Percentiles rank a stretch among this genome's conserved stretches.
Evolutionary conservation across 1,140 invertebrate species (phyloP).

Genomic region (Papilio glaucus): DNA sequence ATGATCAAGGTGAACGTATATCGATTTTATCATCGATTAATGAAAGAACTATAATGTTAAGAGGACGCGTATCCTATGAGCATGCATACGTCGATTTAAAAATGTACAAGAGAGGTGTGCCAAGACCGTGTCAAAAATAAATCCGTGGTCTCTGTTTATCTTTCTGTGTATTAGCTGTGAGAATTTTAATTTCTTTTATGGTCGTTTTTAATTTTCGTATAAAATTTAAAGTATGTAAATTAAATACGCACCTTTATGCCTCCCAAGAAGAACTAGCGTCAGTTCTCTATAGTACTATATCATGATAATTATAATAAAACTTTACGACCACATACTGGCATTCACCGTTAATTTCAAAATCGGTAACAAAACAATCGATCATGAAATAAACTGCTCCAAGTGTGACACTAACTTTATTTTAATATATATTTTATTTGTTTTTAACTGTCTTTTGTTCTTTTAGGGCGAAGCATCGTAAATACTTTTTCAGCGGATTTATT

Average conservation of each 20-base stretch:
- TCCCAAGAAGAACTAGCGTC: background rate
- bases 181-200: background rate
- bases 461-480: conserved; percentile 38
- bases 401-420: conserved; percentile 39
- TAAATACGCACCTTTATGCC: no score
- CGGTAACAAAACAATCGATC: background rate
- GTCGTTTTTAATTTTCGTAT: background rate
- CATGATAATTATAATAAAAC: background rate
- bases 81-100: no score
- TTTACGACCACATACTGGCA: background rate
- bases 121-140: no score
- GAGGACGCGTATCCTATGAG: no score
- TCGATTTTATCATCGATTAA: no score
- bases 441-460: conserved; percentile 43
- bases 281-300: background rate
- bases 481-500: conserved; percentile 31
- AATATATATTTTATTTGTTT: conserved; percentile 43
- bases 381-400: background rate
- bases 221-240: background rate
- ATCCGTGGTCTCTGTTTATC: no score
- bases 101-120: no score
- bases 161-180: no score
- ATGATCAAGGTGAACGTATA: no score
- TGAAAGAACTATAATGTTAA: no score
- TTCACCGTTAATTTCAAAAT: conserved; percentile 1